phyloP scores from a whole-genome alignment of 2,797 vertebrate genomes.

The Rhinatrema bivittatum region DNA sequence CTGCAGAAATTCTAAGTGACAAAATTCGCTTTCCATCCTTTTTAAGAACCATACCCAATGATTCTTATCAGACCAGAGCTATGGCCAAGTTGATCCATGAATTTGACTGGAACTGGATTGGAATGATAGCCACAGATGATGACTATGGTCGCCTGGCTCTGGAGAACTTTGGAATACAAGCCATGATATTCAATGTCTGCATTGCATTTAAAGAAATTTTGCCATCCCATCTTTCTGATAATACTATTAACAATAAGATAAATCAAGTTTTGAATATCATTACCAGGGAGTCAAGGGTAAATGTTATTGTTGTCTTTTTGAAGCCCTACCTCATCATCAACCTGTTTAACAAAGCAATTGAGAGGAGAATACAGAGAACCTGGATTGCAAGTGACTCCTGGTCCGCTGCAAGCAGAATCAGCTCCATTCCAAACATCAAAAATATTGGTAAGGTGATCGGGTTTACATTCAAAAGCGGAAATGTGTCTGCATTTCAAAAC shows the following conservation, averaged over 20 bases:
- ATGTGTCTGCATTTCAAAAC: constrained; percentile 50
- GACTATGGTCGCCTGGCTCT: constrained; percentile 73
- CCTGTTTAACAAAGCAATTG: constrained; percentile 54
- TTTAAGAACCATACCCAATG: constrained; percentile 75
- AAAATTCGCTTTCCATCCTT: constrained; percentile 79
- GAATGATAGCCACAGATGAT: constrained; percentile 71
- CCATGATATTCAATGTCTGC: constrained; percentile 60
- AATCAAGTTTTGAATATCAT: constrained; percentile 52
- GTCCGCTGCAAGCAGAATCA: constrained; percentile 57
- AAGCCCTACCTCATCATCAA: constrained; percentile 58
- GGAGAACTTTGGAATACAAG: constrained; percentile 62
- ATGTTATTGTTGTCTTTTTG: constrained; percentile 75
- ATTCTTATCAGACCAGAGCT: constrained; percentile 72
- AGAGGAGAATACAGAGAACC: constrained; percentile 55
- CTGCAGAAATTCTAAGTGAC: constrained; percentile 77
- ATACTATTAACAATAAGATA: constrained; percentile 42
- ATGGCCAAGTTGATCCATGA: constrained; percentile 68
- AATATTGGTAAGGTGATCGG: constrained; percentile 70
- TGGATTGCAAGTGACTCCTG: constrained; percentile 85
- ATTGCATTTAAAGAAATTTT: constrained; percentile 75
- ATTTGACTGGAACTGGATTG: constrained; percentile 77
- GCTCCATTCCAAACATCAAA: constrained; percentile 47
- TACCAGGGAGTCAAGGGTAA: constrained; percentile 57
- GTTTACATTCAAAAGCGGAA: constrained; percentile 72
- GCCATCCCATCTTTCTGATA: constrained; percentile 59